A percentile compares a stretch with the other conserved stretches of the same genome.
Evolutionary conservation across 2,113 vertebrate genomes (phyloP).

Genomic region (Aplodontia rufa): DNA sequence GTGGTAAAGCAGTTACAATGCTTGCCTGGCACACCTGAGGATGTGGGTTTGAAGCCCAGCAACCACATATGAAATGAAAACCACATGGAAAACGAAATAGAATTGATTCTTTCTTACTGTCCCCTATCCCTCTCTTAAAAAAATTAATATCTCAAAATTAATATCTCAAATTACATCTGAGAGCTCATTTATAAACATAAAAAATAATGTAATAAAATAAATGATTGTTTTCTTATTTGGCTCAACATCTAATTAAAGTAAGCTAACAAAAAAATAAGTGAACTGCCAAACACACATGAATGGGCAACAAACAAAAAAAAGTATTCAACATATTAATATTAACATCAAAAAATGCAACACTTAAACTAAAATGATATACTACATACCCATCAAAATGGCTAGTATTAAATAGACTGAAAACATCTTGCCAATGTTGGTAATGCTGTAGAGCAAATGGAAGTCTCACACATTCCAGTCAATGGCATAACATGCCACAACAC

Average conservation of each 20-base stretch:
- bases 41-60: too few relatives aligned
- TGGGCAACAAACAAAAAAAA: neutral
- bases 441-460: neutral
- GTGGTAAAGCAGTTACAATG: too few relatives aligned
- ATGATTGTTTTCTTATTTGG: conserved; percentile 32
- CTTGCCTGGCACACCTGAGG: too few relatives aligned
- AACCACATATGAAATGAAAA: too few relatives aligned
- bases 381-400: neutral
- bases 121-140: too few relatives aligned
- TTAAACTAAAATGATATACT: neutral
- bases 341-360: conserved; percentile 28
- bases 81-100: too few relatives aligned
- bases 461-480: neutral
- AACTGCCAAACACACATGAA: neutral
- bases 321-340: neutral
- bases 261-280: conserved; percentile 15
- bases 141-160: too few relatives aligned
- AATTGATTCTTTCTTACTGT: too few relatives aligned
- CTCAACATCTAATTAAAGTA: conserved; percentile 24
- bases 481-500: neutral
- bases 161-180: conserved; percentile 1
- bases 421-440: neutral
- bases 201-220: neutral
- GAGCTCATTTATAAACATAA: neutral
- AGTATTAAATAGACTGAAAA: neutral